A percentile compares a stretch with the other conserved stretches of the same genome.
These are phyloP conservation scores for Sinodicranocentrus sp. DNA, from an alignment of 2,888 invertebrate species.

Conservation along the genomic window DNA sequence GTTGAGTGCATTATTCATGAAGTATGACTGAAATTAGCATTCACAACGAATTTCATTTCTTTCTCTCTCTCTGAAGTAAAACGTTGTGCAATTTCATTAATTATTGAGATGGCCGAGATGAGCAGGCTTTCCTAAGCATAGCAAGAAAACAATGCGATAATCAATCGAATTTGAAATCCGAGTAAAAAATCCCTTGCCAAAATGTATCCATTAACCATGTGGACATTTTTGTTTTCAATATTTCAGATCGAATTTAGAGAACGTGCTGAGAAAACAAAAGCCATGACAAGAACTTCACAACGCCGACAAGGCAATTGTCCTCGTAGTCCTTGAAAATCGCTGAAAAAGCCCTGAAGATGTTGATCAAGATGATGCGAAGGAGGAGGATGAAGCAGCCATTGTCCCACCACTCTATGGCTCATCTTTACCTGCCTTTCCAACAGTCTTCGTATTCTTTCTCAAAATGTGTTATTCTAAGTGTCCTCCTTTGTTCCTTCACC, in stretches of 20 bases:
- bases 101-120: constrained; percentile 4
- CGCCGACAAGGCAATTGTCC: constrained; percentile 30
- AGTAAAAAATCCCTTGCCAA: no score
- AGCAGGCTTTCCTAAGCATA: background rate
- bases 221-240: background rate
- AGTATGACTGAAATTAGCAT: constrained; percentile 41
- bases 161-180: no score
- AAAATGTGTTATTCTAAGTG: constrained; percentile 15
- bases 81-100: constrained; percentile 10
- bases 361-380: constrained; percentile 44
- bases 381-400: constrained; percentile 52
- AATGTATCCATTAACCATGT: no score
- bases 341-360: constrained; percentile 25
- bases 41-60: no score
- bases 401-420: constrained; percentile 32
- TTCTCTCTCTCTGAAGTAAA: no score
- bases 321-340: constrained; percentile 41
- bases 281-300: constrained; percentile 10
- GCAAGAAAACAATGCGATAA: constrained; percentile 3
- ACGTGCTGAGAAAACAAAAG: background rate
- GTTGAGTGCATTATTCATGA: constrained; percentile 36
- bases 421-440: constrained; percentile 15
- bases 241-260: background rate
- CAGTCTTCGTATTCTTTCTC: constrained; percentile 4
- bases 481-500: constrained; percentile 39